Conservation (phyloP, 2,113 vertebrate species). For the Pseudopipra pipra region DNA sequence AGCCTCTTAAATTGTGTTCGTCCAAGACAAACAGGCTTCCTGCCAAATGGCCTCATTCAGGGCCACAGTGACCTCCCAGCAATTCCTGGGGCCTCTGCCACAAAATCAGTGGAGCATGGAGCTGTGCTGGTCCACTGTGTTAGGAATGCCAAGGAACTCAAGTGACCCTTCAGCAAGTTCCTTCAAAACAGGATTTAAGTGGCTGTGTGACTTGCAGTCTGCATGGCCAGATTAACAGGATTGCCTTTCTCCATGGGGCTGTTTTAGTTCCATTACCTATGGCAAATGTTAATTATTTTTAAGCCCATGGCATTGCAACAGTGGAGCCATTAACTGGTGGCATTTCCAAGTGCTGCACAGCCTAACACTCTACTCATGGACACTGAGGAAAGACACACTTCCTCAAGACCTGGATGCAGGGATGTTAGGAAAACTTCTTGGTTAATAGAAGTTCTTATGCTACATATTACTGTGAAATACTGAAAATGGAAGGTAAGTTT, state of each 20-base stretch:
- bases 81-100: neutral
- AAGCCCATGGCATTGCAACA: neutral
- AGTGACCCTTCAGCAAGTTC: neutral
- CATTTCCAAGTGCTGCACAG: neutral
- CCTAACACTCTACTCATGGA: neutral
- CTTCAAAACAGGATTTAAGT: neutral
- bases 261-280: neutral
- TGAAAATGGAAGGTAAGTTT: neutral
- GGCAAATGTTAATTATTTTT: neutral
- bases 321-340: neutral
- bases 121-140: neutral
- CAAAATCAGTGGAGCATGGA: constrained; percentile 29
- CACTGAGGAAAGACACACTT: neutral
- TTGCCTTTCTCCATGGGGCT: neutral
- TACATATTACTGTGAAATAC: neutral
- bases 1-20: neutral
- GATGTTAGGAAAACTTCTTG: neutral
- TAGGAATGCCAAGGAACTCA: constrained; percentile 21
- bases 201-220: neutral
- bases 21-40: neutral
- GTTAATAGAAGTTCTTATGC: neutral
- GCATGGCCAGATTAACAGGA: neutral
- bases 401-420: neutral
- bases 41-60: neutral
- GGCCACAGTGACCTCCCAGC: neutral